Conservation (phyloP, 1,140 invertebrate species). For the Lepidurus couesii region DNA sequence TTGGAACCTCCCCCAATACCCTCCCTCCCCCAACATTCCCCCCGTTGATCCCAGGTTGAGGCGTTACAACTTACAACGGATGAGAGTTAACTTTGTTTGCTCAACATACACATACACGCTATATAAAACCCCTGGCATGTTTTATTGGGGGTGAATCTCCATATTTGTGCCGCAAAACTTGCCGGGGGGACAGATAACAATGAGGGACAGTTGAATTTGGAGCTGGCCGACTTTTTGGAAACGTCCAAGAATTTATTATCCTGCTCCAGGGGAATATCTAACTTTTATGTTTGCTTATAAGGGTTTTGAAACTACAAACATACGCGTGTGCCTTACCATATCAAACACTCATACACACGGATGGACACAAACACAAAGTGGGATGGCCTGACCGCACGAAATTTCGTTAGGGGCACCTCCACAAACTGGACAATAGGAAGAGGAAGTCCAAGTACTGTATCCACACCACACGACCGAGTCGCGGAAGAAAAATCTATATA, state of each 20-base stretch:
- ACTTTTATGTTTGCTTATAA: constrained; percentile 12
- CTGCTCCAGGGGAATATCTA: background rate
- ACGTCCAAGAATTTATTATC: constrained; percentile 19
- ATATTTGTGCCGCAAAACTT: background rate
- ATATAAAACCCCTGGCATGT: background rate
- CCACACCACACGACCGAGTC: background rate
- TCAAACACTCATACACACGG: background rate
- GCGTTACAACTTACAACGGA: background rate
- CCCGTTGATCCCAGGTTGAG: background rate
- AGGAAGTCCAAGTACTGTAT: background rate
- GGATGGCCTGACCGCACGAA: constrained; percentile 16
- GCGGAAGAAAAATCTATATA: background rate
- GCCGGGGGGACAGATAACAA: background rate
- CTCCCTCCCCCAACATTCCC: background rate
- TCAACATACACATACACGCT: background rate
- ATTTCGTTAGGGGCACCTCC: background rate
- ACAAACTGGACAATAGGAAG: constrained; percentile 19
- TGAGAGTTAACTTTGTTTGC: constrained; percentile 11
- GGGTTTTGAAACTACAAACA: background rate
- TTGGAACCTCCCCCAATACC: background rate
- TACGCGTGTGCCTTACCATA: background rate
- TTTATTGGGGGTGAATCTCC: constrained; percentile 14
- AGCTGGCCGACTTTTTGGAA: background rate
- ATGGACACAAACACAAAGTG: background rate
- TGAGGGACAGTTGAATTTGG: background rate